Percentiles rank a stretch among this genome's conserved stretches.
phyloP scores from a whole-genome alignment of 1,140 invertebrate genomes.

The Acromyrmex charruanus region DNA sequence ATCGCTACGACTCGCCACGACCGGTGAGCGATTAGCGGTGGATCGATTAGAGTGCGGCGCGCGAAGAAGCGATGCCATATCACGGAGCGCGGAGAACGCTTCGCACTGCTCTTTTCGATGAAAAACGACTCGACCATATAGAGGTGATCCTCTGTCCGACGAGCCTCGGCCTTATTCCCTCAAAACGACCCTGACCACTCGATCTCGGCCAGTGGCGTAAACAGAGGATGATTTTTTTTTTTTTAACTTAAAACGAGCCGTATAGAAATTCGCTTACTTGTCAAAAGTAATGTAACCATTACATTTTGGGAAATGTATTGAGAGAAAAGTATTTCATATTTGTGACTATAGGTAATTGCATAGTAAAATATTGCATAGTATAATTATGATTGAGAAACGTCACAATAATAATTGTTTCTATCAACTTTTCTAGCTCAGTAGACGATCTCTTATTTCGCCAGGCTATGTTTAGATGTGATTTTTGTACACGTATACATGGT shows the following conservation, averaged over 20 bases:
- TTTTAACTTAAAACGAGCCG: background rate
- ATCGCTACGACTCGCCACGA: constrained; percentile 22
- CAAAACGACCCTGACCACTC: constrained; percentile 57
- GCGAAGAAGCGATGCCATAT: constrained; percentile 35
- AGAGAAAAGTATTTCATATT: too few relatives aligned
- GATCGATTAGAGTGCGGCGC: constrained; percentile 40
- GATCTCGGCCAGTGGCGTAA: constrained; percentile 42
- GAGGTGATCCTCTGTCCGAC: constrained; percentile 49
- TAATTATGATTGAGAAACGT: too few relatives aligned
- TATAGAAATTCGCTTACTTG: background rate
- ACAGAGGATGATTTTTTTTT: background rate
- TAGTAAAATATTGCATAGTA: too few relatives aligned
- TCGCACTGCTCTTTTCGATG: constrained; percentile 49
- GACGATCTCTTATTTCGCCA: constrained; percentile 24
- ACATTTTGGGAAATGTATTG: background rate
- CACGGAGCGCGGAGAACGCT: constrained; percentile 39
- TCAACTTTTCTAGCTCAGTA: background rate
- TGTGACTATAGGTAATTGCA: too few relatives aligned
- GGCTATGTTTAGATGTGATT: background rate
- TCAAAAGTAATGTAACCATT: background rate
- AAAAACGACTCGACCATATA: constrained; percentile 60
- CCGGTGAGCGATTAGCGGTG: background rate
- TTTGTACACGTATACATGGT: background rate
- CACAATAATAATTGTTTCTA: too few relatives aligned
- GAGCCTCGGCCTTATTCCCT: constrained; percentile 56